Base-by-base conservation (phyloP, 2,113 vertebrate species). In the Monopterus albus region DNA sequence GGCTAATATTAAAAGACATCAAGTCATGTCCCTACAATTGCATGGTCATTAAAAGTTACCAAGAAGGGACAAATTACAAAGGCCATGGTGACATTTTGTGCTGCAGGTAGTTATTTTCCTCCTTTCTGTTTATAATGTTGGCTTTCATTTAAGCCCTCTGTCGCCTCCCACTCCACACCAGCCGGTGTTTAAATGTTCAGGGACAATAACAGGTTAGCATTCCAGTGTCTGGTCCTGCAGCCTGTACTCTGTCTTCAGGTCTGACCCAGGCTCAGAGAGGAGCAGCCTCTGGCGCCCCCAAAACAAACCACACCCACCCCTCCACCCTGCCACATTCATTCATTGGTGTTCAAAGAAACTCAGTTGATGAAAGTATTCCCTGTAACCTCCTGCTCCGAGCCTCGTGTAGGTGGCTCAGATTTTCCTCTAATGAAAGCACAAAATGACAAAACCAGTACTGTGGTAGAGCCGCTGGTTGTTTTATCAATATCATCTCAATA, bases 181-280 rank as follows among this genome's bases (percentile, higher is more conserved):
- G 72, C 79, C 80, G 25, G 76, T 91, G 84, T 91, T 94, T 94
- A 92, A 90, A 71, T 26, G 87, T 90, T 93, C 83, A 91, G 68
- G 67, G 78, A 82, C 84, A 92, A 93, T 93, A 84, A 93, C 90
- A 89, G 88, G 88, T 92, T 92, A 80, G 87, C 36, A 46, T 69
- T 85, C 57, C 81, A 85, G 72, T 86, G 76, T 91, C 90, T 92
- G 87, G 82, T 82, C 73, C 75, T 76, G 53, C 63, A 76, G 56
- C 78, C 69, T 73, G 12, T 52, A 35, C 75, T 72, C 74, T 73
- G 15, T 82, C 46, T 73, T 85, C 66, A 66, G 63, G 76, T 75
- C 73, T 88, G 86, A 85, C 73, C 83, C 40, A 28, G 63, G 49
- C 60, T 79, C 76, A 66, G 56, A 40, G 52, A 45, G 43, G 52